Percentiles rank a stretch among this genome's conserved stretches.
Evolutionary conservation across 1,140 invertebrate genomes (phyloP).

Genomic region (Drosophila parabipectinata): DNA sequence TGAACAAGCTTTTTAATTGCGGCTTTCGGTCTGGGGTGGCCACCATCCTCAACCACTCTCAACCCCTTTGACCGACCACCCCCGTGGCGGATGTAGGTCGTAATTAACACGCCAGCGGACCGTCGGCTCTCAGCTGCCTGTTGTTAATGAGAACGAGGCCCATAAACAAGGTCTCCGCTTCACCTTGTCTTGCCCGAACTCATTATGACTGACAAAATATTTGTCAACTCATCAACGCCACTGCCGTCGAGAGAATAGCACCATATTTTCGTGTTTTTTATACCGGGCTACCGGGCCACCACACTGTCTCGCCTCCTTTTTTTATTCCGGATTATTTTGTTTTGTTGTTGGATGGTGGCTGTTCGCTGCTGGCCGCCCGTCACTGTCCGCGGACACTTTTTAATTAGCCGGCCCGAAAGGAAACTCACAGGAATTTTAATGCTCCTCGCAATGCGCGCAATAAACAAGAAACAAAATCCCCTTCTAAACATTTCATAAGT

Average conservation of each 20-base stretch:
- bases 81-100: conserved; percentile 50
- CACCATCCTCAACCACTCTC: neutral
- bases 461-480: conserved; percentile 17
- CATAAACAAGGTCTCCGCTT: conserved; percentile 46
- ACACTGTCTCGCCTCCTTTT: neutral
- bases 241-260: conserved; percentile 8
- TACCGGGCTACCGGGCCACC: conserved; percentile 32
- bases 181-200: conserved; percentile 55
- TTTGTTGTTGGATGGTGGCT: conserved; percentile 8
- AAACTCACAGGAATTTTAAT: conserved; percentile 45
- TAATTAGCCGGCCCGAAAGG: conserved; percentile 60
- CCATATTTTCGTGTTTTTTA: conserved; percentile 33
- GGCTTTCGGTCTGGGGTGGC: conserved; percentile 14
- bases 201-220: conserved; percentile 81
- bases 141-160: conserved; percentile 41
- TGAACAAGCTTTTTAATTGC: conserved; percentile 49
- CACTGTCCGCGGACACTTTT: conserved; percentile 49
- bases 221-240: conserved; percentile 78
- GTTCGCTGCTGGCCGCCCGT: conserved; percentile 46
- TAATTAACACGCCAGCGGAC: conserved; percentile 71
- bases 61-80: conserved; percentile 20
- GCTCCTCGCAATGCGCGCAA: conserved; percentile 1
- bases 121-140: neutral
- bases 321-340: conserved; percentile 41
- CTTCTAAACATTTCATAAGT: conserved; percentile 71